phyloP scores from a whole-genome alignment of 2,888 invertebrate genomes.

The Xestia xanthographa region DNA sequence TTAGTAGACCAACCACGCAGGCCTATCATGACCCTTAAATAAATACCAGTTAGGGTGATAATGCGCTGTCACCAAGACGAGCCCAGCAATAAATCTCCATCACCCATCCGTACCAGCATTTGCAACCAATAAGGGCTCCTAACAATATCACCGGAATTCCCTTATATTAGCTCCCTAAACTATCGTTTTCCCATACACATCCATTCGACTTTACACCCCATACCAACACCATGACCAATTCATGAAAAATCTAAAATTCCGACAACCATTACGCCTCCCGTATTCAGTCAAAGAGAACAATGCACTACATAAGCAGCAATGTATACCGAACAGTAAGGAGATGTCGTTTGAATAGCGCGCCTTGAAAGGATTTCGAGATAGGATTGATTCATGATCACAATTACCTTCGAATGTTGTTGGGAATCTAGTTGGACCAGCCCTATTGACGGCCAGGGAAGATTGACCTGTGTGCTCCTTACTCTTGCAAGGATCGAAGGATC shows the following conservation, averaged over 20 bases:
- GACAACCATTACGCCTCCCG: slow-evolving; percentile 65
- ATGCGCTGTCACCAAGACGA: slow-evolving; percentile 25
- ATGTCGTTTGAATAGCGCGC: slow-evolving; percentile 69
- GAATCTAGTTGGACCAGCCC: slow-evolving; percentile 75
- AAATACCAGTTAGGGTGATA: slow-evolving; percentile 48
- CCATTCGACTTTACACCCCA: slow-evolving; percentile 65
- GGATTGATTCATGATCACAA: slow-evolving; percentile 89
- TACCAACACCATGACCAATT: slow-evolving; percentile 59
- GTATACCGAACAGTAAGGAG: slow-evolving; percentile 68
- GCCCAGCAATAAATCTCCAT: slow-evolving; percentile 44
- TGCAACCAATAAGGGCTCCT: slow-evolving; percentile 77
- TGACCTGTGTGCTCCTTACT: slow-evolving; percentile 61
- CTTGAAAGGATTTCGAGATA: slow-evolving; percentile 81
- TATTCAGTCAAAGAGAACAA: slow-evolving; percentile 50
- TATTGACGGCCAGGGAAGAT: slow-evolving; percentile 69
- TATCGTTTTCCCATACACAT: slow-evolving; percentile 76
- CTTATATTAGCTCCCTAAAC: slow-evolving; percentile 81
- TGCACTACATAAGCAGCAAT: slow-evolving; percentile 66
- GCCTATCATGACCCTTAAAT: slow-evolving; percentile 4
- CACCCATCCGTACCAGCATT: slow-evolving; percentile 46
- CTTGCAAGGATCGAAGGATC: slow-evolving; percentile 54
- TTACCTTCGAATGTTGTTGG: slow-evolving; percentile 86
- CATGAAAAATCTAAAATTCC: slow-evolving; percentile 56
- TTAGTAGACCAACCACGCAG: neutral
- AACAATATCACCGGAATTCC: slow-evolving; percentile 77